Evolutionary conservation across 2,888 invertebrate species (phyloP), one percentile per base, ranked within the genome.

Genomic region (Congeria kusceri): DNA sequence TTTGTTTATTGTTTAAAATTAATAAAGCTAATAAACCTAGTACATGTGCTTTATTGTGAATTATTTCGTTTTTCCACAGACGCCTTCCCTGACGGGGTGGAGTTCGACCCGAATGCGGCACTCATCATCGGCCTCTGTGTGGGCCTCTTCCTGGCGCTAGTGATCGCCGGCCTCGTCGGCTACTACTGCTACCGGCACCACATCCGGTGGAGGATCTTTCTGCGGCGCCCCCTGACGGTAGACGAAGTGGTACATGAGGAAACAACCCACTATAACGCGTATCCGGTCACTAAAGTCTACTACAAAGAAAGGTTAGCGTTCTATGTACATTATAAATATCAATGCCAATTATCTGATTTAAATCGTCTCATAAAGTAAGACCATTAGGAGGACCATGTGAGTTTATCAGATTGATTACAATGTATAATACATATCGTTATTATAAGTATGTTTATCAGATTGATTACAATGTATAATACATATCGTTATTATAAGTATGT

Each of bases 221-320:
- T 79, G 23, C 79, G 71, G 47, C 80, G 80, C 28, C 85, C 87
- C 23, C 57, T 87, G 32, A 84, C 83, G 11, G 71, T 79, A 9
- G 53, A 78, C 20, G 76, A 86, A 39, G 73, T 83, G 53, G 64
- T 72, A 18, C 46, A 63, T 25, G 72, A 77, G 15, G 76, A 67
- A n/a, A 77, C 74, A 18, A 80, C 79, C 1, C 74, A 58, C n/a
- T 25, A 57, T 1, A 65, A 68, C 11, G 71, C 80, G 13, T 87
- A 87, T 57, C 87, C 87, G 0, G 81, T 87, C 18, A 87, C 87
- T 9, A 77, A 77, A 58, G 68, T 83, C 32, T 87, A 87, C 69
- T 87, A 87, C 73, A 85, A 84, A 65, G 71, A 74, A 15, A 78
- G 63, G 73, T 86, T 71, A 46, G 73, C 28, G 25, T 1, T 49